Evolutionary conservation across 1,140 invertebrate species (phyloP).

Genomic region (Geopemphigus sp.): DNA sequence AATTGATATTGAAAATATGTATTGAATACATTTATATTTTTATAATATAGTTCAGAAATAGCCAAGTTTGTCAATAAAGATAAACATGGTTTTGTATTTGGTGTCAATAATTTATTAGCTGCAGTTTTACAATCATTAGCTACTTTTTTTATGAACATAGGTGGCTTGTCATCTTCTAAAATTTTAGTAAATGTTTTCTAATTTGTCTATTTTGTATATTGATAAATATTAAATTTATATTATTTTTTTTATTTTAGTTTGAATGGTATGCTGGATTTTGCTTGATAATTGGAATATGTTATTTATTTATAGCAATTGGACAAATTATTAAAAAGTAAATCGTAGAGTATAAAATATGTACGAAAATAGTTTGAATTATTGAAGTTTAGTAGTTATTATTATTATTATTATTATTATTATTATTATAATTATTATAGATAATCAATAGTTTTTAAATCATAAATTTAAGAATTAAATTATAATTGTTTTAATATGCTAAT

Average conservation of each 20-base stretch:
- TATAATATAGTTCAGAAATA: constrained; percentile 19
- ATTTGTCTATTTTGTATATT: background rate
- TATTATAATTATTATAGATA: no score
- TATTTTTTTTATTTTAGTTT: constrained; percentile 12
- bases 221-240: background rate
- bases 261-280: constrained; percentile 23
- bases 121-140: constrained; percentile 28
- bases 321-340: constrained; percentile 15
- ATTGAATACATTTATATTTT: background rate
- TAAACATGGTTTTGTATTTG: constrained; percentile 43
- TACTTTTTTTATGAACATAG: constrained; percentile 2
- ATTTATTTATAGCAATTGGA: constrained; percentile 17
- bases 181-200: constrained; percentile 26
- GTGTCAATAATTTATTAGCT: constrained; percentile 29
- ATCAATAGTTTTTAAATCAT: no score
- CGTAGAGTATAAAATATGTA: no score
- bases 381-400: no score
- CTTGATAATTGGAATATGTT: constrained; percentile 41
- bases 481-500: no score
- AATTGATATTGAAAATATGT: background rate
- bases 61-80: constrained; percentile 18
- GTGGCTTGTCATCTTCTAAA: constrained; percentile 17
- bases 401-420: no score
- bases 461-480: no score
- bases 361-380: no score